Conservation (phyloP, 2,113 vertebrate genomes). For the Seriola dumerili region DNA sequence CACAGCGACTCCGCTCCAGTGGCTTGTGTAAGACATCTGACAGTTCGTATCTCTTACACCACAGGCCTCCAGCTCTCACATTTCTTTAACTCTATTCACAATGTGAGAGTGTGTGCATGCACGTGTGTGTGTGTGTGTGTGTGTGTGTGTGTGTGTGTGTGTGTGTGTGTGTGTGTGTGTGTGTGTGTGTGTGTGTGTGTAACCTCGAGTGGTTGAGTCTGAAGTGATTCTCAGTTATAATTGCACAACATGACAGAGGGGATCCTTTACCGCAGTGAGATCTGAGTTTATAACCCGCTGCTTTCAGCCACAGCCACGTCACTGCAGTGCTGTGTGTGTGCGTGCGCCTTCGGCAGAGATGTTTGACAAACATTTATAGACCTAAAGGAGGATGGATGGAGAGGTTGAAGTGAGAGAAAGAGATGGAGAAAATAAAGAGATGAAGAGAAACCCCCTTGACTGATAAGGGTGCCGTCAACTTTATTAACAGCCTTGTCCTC, state of each 20-base stretch:
- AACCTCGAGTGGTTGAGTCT: not conserved
- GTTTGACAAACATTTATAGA: constrained; percentile 35
- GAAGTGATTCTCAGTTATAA: constrained; percentile 39
- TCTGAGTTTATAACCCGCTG: constrained; percentile 35
- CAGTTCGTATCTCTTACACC: constrained; percentile 49
- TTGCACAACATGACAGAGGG: constrained; percentile 29
- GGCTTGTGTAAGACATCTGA: constrained; percentile 63
- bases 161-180: not conserved
- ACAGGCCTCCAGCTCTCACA: constrained; percentile 35
- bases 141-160: not conserved
- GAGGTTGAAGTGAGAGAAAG: constrained; percentile 14
- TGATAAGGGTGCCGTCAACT: constrained; percentile 44
- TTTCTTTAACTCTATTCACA: constrained; percentile 36
- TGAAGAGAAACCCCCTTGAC: constrained; percentile 38
- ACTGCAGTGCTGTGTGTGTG: not conserved
- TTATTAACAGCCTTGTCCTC: constrained; percentile 67
- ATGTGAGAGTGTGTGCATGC: not conserved
- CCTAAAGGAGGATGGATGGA: constrained; percentile 20
- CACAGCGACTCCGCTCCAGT: constrained; percentile 39
- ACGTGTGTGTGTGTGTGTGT: not conserved
- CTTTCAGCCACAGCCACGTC: constrained; percentile 27
- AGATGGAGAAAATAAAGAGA: constrained; percentile 6
- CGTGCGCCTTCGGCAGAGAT: not conserved
- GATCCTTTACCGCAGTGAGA: constrained; percentile 29
- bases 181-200: not conserved